Evolutionary conservation across 1,140 invertebrate species (phyloP).

Genomic region (Lineus longissimus): DNA sequence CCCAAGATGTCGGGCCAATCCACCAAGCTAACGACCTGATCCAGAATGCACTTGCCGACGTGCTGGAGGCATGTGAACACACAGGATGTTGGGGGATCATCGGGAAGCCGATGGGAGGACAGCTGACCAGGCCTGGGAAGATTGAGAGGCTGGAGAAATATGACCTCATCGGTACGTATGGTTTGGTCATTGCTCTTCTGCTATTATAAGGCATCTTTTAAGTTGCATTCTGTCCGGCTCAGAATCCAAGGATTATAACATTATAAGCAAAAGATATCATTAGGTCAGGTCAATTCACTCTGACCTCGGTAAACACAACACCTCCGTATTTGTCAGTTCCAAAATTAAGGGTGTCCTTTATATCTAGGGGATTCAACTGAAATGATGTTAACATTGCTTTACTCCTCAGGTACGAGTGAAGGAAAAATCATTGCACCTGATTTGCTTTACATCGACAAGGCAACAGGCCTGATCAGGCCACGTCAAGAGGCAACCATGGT

Average conservation of each 20-base stretch:
- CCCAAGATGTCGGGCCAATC: slow-evolving; percentile 20
- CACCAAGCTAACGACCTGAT: slow-evolving; percentile 27
- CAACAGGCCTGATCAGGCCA: slow-evolving; percentile 38
- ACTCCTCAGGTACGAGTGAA: no score
- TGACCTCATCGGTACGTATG: slow-evolving; percentile 31
- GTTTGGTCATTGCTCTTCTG: neutral
- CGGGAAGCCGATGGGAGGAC: slow-evolving; percentile 39
- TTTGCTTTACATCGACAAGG: slow-evolving; percentile 28
- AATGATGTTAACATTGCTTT: no score
- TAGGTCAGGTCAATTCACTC: no score
- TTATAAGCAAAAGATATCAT: no score
- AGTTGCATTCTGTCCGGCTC: no score
- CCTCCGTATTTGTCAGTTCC: no score
- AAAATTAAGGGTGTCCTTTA: no score
- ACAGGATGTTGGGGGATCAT: slow-evolving; percentile 46
- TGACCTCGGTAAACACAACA: no score
- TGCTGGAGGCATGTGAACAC: slow-evolving; percentile 32
- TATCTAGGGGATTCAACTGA: no score
- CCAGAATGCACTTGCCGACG: slow-evolving; percentile 33
- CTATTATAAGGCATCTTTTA: no score
- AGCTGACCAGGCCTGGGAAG: slow-evolving; percentile 29
- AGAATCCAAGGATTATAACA: no score
- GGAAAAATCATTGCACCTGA: no score
- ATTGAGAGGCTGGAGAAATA: slow-evolving; percentile 25
- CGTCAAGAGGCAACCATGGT: slow-evolving; percentile 35